Base-by-base conservation (phyloP, 2,113 vertebrate species). In the Epinephelus moara region DNA sequence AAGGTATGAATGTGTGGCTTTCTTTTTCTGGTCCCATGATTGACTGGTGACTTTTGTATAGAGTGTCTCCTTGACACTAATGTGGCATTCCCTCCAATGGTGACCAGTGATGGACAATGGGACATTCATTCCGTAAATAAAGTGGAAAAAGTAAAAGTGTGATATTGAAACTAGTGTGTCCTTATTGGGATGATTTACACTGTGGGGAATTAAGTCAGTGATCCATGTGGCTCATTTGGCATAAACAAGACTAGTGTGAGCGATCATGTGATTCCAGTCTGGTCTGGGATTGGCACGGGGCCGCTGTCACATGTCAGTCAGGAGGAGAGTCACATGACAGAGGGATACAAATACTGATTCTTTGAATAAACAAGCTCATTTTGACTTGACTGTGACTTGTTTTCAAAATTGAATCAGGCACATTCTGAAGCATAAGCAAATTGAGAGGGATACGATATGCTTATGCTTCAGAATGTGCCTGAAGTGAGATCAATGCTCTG, bases 221-320 rank as follows among this genome's bases (percentile, higher is more conserved):
- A 91, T 82, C 90, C 87, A 82, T 80, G 88, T 74, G 78, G 81
- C 61, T 91, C 52, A 75, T 86, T 93, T 82, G 78, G 72, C 27
- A 53, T 90, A 89, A 90, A 90, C 80, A 88, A 67, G 71, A 47
- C 78, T 72, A 74, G 85, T 80, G 70, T 84, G 85, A 81, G 80
- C 59, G 66, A 86, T 94, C 95, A 96, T 94, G 94, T 95, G 94
- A 94, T 91, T 88, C 21, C 69, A 89, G 74, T 89, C 89, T 84
- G 77, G 83, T 68, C 80, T 64, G 25, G 85, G 94, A 95, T 94
- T 95, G 95, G 94, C 94, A 95, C 64, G 79, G 64, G 76, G 82
- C 78, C 69, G 42, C 71, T 92, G 94, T 96, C 95, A 95, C 94
- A 95, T 96, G 95, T 93, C 92, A 90, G 93, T 94, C 94, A 95